These are phyloP conservation scores for Drosophila hydei DNA, from an alignment of 1,140 invertebrate genomes.

Conservation along the genomic window DNA sequence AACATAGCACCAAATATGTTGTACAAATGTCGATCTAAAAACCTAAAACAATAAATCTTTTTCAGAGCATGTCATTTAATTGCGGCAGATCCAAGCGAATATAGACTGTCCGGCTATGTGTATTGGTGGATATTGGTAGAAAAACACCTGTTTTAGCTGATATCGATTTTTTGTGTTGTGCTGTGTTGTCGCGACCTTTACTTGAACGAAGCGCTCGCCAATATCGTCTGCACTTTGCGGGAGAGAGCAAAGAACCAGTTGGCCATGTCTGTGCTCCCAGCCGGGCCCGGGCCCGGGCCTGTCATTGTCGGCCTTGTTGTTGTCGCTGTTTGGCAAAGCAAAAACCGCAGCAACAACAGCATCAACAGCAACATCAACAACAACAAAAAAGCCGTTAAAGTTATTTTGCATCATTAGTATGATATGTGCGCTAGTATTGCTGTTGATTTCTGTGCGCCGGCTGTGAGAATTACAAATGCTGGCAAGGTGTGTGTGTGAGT, in stretches of 20 bases:
- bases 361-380: conserved; percentile 10
- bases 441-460: conserved; percentile 69
- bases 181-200: conserved; percentile 62
- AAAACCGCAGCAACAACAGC: conserved; percentile 10
- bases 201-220: conserved; percentile 56
- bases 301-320: conserved; percentile 67
- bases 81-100: conserved; percentile 17
- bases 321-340: conserved; percentile 31
- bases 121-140: neutral
- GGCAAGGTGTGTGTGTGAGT: conserved; percentile 30
- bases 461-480: conserved; percentile 75
- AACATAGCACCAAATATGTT: conserved; percentile 54
- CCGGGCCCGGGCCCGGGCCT: conserved; percentile 17
- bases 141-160: conserved; percentile 67
- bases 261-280: conserved; percentile 57
- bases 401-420: conserved; percentile 83
- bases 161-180: conserved; percentile 44
- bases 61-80: conserved; percentile 38
- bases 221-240: conserved; percentile 69
- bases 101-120: neutral
- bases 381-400: conserved; percentile 72
- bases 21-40: conserved; percentile 40
- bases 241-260: conserved; percentile 75
- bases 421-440: conserved; percentile 71
- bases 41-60: conserved; percentile 66